These are phyloP conservation scores for Capitella teleta DNA, from an alignment of 1,140 invertebrate genomes.

Conservation along the genomic window DNA sequence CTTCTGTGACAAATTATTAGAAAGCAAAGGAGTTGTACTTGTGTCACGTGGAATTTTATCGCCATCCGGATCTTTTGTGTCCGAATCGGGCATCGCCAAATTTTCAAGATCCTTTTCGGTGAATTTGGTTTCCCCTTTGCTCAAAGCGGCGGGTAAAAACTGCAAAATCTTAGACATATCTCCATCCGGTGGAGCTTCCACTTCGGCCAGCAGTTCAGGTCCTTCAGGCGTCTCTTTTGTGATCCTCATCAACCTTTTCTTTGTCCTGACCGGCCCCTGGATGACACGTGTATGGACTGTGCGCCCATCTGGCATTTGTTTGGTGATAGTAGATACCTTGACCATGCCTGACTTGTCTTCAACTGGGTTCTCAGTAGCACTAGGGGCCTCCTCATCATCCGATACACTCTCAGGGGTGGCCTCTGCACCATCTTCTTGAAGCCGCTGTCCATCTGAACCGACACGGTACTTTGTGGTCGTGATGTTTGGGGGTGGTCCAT, in stretches of 20 bases:
- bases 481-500: neutral
- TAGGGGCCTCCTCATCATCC: neutral
- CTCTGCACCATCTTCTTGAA: too few species aligned
- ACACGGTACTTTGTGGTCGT: neutral
- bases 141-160: too few species aligned
- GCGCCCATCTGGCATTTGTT: constrained; percentile 1
- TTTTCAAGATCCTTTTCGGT: too few species aligned
- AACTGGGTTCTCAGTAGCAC: neutral
- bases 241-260: constrained; percentile 2
- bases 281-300: constrained; percentile 6
- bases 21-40: too few species aligned
- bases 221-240: constrained; percentile 6
- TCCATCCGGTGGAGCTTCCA: constrained; percentile 5
- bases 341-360: neutral
- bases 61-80: too few species aligned
- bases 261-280: constrained; percentile 5
- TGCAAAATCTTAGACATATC: too few species aligned
- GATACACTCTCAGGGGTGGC: neutral
- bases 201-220: constrained; percentile 1
- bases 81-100: too few species aligned
- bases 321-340: constrained; percentile 3
- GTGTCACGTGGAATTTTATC: too few species aligned
- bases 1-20: too few species aligned
- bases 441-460: too few species aligned
- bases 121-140: too few species aligned